These are phyloP conservation scores for Centropus bengalensis DNA, from an alignment of 2,113 vertebrate species.

Conservation along the genomic window DNA sequence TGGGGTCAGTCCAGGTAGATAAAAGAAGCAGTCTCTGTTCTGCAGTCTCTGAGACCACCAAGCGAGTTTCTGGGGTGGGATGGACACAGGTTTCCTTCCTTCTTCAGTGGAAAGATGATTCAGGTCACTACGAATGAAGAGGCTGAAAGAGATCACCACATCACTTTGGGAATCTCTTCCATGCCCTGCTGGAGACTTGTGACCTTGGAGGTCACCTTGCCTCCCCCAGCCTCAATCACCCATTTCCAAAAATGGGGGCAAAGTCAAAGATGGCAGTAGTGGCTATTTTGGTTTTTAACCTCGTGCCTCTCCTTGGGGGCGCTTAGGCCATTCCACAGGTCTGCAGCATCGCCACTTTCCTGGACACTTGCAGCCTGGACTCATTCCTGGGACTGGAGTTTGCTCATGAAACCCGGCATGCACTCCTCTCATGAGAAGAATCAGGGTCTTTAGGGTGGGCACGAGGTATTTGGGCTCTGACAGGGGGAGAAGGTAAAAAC, in stretches of 20 bases:
- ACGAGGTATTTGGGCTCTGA: not conserved
- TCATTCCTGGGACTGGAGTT: not conserved
- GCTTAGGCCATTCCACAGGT: too few species aligned
- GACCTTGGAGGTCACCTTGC: not conserved
- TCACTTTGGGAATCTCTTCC: not conserved
- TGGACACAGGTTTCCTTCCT: not conserved
- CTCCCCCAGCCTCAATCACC: not conserved
- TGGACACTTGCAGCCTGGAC: fast-evolving
- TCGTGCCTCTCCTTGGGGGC: not conserved
- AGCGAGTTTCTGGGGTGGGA: not conserved
- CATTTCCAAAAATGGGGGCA: not conserved
- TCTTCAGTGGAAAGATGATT: not conserved
- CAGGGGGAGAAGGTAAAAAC: not conserved
- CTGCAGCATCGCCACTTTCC: not conserved
- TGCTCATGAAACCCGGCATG: fast-evolving
- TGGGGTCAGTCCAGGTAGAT: not conserved
- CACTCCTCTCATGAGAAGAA: fast-evolving
- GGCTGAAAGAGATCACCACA: not conserved
- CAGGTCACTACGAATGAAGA: not conserved
- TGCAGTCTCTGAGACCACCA: not conserved
- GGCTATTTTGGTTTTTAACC: not conserved
- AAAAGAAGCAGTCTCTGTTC: not conserved
- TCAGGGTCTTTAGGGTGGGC: not conserved
- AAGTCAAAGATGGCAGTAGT: not conserved
- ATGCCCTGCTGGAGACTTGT: not conserved